Evolutionary conservation across 1,140 invertebrate genomes (phyloP), one percentile per base, ranked within the genome.

Genomic region (Bombus sylvicola): DNA sequence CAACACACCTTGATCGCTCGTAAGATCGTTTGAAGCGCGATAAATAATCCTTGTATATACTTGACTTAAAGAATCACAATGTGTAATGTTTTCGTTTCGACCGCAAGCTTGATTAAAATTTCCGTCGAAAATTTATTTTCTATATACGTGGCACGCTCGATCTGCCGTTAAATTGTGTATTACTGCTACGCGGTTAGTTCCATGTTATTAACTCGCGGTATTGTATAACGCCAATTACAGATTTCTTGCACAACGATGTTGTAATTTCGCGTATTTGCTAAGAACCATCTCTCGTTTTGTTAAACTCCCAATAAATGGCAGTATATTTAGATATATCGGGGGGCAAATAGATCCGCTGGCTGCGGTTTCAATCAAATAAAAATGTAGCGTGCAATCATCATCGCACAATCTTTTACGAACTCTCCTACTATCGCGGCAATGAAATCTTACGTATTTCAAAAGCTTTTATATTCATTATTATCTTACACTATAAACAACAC

Each of bases 281-380:
- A 57, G 10, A 12, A 41, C 5, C 15, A n/a, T 47, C 81, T 15
- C 5, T 43, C 59, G 5, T 47, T 82, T 66, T 31, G 41, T 37
- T 64, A 37, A 64, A 13, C 41, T 28, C 4, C 22, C 37, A 59
- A 6, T 25, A 41, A 82, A 59, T n/a, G 71, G 3, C 41, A 28
- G 31, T 74, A 82, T 82, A 82, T 74, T 82, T 82, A 82, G 57
- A 74, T 53, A 53, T 18, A 43, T 37, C 28, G 31, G 28, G 25
- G 57, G 3, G 22, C 59, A 47, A 76, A 76, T 76, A 83, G 81
- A 76, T 62, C 9, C 43, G 31, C 47, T 39, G 34, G 57, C 41
- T 57, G 47, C 43, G 62, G 28, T 75, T 76, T n/a, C 59, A 41
- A 43, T 68, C 53, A 68, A 83, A 76, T 75, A 83, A 66, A 76